Base-by-base conservation (phyloP, 2,888 invertebrate species). In the Amblyjoppa proteus region DNA sequence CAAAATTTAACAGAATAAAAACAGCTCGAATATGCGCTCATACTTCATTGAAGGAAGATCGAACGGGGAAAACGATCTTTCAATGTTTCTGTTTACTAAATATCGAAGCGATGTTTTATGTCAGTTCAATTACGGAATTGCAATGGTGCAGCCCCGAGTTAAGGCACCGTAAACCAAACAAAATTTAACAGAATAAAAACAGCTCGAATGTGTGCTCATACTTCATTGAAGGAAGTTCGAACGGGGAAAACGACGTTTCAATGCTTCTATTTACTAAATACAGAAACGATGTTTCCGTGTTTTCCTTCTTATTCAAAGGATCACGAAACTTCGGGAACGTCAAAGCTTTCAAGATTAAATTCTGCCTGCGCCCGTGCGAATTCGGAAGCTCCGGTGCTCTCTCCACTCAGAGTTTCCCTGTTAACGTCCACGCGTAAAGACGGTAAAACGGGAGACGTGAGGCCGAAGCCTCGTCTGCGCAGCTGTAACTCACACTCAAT, bases 401-500 rank as follows among this genome's bases (percentile, higher is more conserved):
- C 58, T 34, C 11, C 28, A 2, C 45, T 16, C n/a, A 3, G 6
- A 9, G 66, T 34, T 53, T 31, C 7, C 16, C 31, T 31, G 6
- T 9, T n/a, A 9, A 38, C 16, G 56, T 80, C 49, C 31, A 66
- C 71, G 25, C 25, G 25, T 16, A 41, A 66, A 41, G 28, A 20
- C 34, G 41, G 5, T 38, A 34, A 80, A 80, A 66, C 53, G n/a
- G 16, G 49, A 81, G 25, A 70, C 6, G 70, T 49, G 34, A 78
- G 61, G 80, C 81, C 16, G 25, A 74, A 81, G 13, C 49, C 11
- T 13, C 45, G 25, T 20, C 34, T 49, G 28, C 45, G 6, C 51
- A 75, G 69, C 81, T 45, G 58, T 41, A 56, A 64, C 71, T 49
- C 58, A 68, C 68, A 74, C 69, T 69, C 53, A 75, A 81, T 81